Base-by-base conservation (phyloP, 1,140 invertebrate species). In the Uloborus diversus region DNA sequence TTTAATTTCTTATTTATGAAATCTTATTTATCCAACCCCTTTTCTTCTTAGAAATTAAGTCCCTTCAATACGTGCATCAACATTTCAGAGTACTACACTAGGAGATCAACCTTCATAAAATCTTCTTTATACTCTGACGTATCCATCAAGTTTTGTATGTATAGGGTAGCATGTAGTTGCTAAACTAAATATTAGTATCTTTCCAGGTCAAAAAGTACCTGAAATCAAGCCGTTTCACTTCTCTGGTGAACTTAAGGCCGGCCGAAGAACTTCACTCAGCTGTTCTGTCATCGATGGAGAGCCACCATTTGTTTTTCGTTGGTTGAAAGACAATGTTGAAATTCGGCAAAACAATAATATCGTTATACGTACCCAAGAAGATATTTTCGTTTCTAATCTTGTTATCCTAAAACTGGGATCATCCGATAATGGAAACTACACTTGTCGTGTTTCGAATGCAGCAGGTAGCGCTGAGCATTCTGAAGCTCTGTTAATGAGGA, bases 201-300 rank as follows among this genome's bases (percentile, higher is more conserved):
- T 56, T 56, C 23, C 20, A 61, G 57, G 27, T 30, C 25, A 14
- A 9, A 9, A 25, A 61, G 4, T 14, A 7, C 81, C 81, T 42
- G 23, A 32, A 32, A 65, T 83, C 14, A 53, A 33, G 14, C 69
- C 79, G 33, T 81, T 83, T 27, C 57, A 66, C 20, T 81, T 83
- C 70, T 64, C 82, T 13, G 27, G 33, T 5, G 90, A 90, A 28
- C 90, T 93, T 65, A 89, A 91, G 59, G 90, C 91, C 83, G 93
- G 93, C 47, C 92, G 89, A 75, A 87, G 89, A 79, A 88, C 88
- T 35, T 88, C 89, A 83, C 85, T 93, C 35, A 90, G 90, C n/a
- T 83, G 83, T 37, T 42, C 81, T n/a, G 78, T 83, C 4, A 62
- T 75, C 49, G 68, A 71, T 28, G 83, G 83, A n/a, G 81, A 84